These are phyloP conservation scores for Cheilinus undulatus DNA, from an alignment of 2,113 vertebrate genomes.

Conservation along the genomic window DNA sequence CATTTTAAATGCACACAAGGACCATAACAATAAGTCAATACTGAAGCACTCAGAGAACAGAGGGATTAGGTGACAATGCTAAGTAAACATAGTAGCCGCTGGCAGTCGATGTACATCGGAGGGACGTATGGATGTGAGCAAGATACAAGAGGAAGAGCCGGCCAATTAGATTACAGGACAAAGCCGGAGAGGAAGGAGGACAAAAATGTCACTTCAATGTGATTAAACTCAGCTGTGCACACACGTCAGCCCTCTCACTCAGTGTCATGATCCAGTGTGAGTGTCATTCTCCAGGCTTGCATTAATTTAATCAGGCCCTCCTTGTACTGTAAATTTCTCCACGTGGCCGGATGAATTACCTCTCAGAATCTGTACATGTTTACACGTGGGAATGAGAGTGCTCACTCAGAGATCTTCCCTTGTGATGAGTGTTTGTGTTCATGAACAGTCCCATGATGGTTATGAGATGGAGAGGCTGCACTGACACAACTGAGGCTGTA, in stretches of 20 bases:
- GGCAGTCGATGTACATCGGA: slow-evolving; percentile 13
- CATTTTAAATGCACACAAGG: neutral
- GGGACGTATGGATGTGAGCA: neutral
- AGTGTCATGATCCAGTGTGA: slow-evolving; percentile 9
- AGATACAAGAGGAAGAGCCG: slow-evolving; percentile 22
- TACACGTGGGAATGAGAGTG: neutral
- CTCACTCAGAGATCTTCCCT: neutral
- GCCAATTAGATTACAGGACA: slow-evolving; percentile 69
- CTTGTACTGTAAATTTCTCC: slow-evolving; percentile 5
- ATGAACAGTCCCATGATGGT: slow-evolving; percentile 29
- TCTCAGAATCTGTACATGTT: neutral
- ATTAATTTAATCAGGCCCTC: slow-evolving; percentile 25
- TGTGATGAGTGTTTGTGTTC: slow-evolving; percentile 23
- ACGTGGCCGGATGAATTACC: neutral
- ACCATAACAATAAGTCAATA: slow-evolving; percentile 12
- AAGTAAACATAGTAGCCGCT: neutral
- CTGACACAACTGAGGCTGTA: neutral
- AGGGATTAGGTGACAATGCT: neutral
- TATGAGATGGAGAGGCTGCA: neutral
- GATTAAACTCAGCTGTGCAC: slow-evolving; percentile 18
- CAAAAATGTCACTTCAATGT: slow-evolving; percentile 46
- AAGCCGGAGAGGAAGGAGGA: slow-evolving; percentile 25
- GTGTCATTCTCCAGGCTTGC: slow-evolving; percentile 9
- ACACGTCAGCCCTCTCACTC: neutral
- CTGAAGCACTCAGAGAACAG: slow-evolving; percentile 7